phyloP scores from a whole-genome alignment of 2,797 vertebrate species.

The Hirundo rustica region DNA sequence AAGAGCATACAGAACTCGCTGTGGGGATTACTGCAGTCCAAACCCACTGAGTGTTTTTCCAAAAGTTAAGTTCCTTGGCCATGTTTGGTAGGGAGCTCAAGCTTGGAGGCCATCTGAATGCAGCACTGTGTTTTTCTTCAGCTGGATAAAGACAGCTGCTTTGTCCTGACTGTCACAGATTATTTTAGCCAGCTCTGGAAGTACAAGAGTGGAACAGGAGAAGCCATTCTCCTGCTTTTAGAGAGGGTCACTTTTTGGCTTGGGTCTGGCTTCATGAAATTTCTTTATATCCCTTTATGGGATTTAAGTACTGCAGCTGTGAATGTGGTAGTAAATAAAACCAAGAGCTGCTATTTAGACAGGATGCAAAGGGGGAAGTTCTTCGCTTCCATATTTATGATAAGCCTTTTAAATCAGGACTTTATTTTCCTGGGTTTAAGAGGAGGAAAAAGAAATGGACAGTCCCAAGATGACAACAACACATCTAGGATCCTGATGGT shows the following conservation, averaged over 20 bases:
- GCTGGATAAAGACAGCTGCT: neutral
- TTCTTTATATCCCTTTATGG: neutral
- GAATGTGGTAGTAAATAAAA: neutral
- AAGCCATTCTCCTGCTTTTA: neutral
- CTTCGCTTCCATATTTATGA: accelerated
- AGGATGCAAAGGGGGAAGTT: neutral
- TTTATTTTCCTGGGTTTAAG: neutral
- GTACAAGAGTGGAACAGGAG: neutral
- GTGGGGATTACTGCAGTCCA: neutral
- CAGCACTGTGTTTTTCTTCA: neutral
- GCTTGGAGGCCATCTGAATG: neutral
- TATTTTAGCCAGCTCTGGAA: neutral
- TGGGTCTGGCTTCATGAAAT: neutral
- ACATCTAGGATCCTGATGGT: neutral
- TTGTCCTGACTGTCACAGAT: neutral
- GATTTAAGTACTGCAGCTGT: neutral
- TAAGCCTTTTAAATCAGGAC: neutral
- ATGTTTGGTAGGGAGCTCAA: neutral
- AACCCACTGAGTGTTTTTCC: neutral
- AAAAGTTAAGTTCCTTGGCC: neutral
- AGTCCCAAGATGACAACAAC: neutral
- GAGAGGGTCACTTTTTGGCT: neutral
- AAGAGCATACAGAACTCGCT: neutral
- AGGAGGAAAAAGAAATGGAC: neutral
- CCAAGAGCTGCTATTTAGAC: neutral